Evolutionary conservation across 2,888 invertebrate species (phyloP), one percentile per base, ranked within the genome.

Genomic region (Drosophila helvetica): DNA sequence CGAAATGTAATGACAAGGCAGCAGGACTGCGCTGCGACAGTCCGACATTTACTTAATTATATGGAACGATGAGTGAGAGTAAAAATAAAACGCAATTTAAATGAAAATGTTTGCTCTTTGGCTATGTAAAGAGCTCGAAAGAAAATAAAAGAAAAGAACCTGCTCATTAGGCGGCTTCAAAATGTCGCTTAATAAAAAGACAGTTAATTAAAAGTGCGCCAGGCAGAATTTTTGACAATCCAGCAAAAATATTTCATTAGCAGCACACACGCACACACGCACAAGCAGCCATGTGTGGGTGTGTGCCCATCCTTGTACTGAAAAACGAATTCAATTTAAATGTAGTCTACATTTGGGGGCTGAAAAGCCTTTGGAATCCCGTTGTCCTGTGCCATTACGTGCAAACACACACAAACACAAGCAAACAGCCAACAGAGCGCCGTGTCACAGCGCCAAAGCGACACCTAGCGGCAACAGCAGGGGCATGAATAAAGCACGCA

Each of bases 221-320:
- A 63, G 54, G 50, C 70, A 50, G 47, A 63, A 63, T 33, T 70
- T 58, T 62, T 71, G 70, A 72, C 68, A 68, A 55, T 47, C 51
- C 50, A 50, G 56, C 55, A 55, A 51, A 67, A 64, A 67, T 67
- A 56, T 61, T 68, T 70, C 54, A 70, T 70, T 71, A 73, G 58
- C 53, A 54, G 25, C 53, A 15, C 38, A 38, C 33, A 38, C 38
- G 1, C 33, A 33, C 10, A 5, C 12, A 38, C 33, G 2, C 33
- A 33, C 12, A 51, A 50, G 54, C 33, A 33, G 33, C 12, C 30
- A 33, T 12, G 12, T 33, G 10, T 10, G 43, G 38, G 50, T 71
- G 62, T 33, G 33, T 54, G 45, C 2, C 46, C n/a, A 6, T 15
- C 10, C 30, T 0, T 3, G 4, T 22, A 22, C 18, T 18, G 25